Base-by-base conservation (phyloP, 2,888 invertebrate genomes). In the Luffia ferchaultella region DNA sequence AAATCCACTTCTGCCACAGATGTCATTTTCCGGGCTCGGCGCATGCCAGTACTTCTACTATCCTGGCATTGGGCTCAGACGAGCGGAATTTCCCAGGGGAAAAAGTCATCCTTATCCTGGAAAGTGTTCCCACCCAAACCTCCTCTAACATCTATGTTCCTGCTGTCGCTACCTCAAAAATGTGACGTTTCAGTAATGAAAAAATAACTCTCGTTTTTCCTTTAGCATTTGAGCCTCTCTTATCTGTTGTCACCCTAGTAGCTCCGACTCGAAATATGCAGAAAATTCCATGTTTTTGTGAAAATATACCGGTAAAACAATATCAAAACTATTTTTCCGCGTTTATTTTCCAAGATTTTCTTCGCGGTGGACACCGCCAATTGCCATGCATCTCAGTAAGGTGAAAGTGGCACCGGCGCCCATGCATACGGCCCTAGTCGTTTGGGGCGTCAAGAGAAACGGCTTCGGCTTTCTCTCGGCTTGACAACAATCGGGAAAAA, bases 241-340 rank as follows among this genome's bases (percentile, higher is more conserved):
- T 30, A 16, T 44, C 2, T 5, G 30, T 16, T 76, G 70, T 15
- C 53, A 16, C 53, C 75, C 74, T 72, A 54, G 74, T 76, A 54
- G 18, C 40, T 18, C 49, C 52, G 60, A 57, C 65, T 68, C 68
- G 60, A 77, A 80, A 78, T 79, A 76, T 77, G 78, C 76, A 79
- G 77, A 79, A 78, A 76, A 74, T 73, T 69, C 67, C 67, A 66
- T 67, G 72, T 71, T 77, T 78, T 77, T 74, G 64, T 69, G 70
- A 68, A 65, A 68, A 70, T 54, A 59, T 52, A 55, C 56, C 56
- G 60, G 58, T 58, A 62, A 57, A 56, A 54, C 55, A 55, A 58
- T 60, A 59, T 59, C 58, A 53, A 51, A 48, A 55, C 52, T 20
- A 20, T 12, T 57, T 54, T 51, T 56, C 18, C 42, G 20, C 49